Evolutionary conservation across 2,797 vertebrate species (phyloP).

Genomic region (Melanotaenia parkinsoni): DNA sequence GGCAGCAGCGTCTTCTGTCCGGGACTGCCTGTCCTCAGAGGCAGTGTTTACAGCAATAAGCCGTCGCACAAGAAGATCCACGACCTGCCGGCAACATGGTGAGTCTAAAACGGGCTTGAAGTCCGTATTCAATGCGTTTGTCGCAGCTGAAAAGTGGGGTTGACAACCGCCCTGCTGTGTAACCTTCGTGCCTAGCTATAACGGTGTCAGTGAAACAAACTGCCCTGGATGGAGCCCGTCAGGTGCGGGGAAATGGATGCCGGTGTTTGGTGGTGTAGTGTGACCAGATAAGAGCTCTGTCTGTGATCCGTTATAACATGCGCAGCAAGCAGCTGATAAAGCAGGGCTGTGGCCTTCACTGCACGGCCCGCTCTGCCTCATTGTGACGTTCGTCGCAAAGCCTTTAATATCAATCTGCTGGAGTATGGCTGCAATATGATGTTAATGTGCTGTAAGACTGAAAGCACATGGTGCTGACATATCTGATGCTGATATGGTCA

Average conservation of each 20-base stretch:
- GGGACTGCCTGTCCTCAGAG: conserved; percentile 81
- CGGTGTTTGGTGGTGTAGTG: conserved; percentile 5
- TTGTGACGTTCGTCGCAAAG: conserved; percentile 54
- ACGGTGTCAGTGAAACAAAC: conserved; percentile 15
- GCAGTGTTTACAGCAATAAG: conserved; percentile 64
- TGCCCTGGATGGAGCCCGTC: conserved; percentile 19
- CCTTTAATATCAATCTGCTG: conserved; percentile 37
- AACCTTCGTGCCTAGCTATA: conserved; percentile 20
- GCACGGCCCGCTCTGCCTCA: conserved; percentile 27
- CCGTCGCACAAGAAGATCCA: conserved; percentile 67
- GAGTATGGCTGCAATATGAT: conserved; percentile 17
- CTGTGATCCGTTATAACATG: conserved; percentile 17
- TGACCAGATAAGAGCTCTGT: conserved; percentile 18
- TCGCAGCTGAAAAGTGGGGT: background rate
- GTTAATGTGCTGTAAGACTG: background rate
- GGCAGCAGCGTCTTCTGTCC: conserved; percentile 56
- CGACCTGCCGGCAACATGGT: conserved; percentile 87
- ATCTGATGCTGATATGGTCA: background rate
- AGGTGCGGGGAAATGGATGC: conserved; percentile 36
- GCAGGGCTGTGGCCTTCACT: conserved; percentile 46
- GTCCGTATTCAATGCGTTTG: background rate
- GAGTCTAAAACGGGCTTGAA: conserved; percentile 48
- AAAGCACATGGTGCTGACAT: background rate
- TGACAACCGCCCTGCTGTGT: background rate
- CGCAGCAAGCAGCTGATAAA: conserved; percentile 48